Evolutionary conservation across 1,140 invertebrate species (phyloP).

Genomic region (Drosophila orena): DNA sequence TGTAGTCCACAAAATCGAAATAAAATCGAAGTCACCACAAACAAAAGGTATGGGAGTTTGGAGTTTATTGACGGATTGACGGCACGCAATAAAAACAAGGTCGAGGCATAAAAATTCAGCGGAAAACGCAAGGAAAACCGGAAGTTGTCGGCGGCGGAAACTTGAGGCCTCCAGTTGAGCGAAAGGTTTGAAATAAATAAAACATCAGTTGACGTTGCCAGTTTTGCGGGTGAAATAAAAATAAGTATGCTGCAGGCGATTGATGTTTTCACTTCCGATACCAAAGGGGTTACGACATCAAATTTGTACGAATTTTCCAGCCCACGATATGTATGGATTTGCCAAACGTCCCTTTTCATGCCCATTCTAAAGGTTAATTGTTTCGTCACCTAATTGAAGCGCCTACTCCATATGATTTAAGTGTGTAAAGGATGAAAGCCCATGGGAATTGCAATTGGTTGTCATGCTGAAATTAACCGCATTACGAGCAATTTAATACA

Average conservation of each 20-base stretch:
- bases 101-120: slow-evolving; percentile 48
- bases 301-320: slow-evolving; percentile 32
- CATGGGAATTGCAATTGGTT: not conserved
- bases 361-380: too few relatives aligned
- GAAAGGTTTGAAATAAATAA: slow-evolving; percentile 65
- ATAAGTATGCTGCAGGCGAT: slow-evolving; percentile 41
- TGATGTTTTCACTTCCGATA: slow-evolving; percentile 40
- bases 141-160: slow-evolving; percentile 33
- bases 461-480: slow-evolving; percentile 8
- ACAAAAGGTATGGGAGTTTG: slow-evolving; percentile 24
- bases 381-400: too few relatives aligned
- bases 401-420: not conserved
- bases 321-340: slow-evolving; percentile 14
- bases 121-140: slow-evolving; percentile 48
- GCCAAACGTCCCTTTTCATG: too few relatives aligned
- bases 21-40: slow-evolving; percentile 38
- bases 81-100: slow-evolving; percentile 59
- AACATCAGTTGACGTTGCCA: slow-evolving; percentile 44
- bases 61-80: slow-evolving; percentile 56
- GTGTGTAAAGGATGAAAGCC: not conserved
- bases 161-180: slow-evolving; percentile 48
- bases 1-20: slow-evolving; percentile 26
- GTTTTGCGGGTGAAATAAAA: slow-evolving; percentile 43
- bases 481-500: slow-evolving; percentile 14
- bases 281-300: slow-evolving; percentile 18